Evolutionary conservation across 2,797 vertebrate genomes (phyloP).

Genomic region (Fistularia commersonii): DNA sequence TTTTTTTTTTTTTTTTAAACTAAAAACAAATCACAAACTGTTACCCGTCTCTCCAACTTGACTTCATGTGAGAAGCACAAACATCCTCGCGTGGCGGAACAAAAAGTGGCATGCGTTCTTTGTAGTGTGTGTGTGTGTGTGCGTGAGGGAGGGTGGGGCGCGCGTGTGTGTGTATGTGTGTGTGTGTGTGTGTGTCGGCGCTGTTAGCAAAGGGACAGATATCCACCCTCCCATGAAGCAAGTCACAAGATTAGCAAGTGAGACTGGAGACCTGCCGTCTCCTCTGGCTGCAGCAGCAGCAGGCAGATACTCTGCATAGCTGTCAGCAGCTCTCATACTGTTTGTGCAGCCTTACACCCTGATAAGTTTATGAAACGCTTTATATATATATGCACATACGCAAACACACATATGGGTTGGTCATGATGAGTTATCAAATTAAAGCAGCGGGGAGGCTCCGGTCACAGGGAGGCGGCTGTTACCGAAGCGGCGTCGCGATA

Average conservation of each 20-base stretch:
- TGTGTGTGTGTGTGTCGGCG: slow-evolving; percentile 25
- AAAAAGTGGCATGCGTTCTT: slow-evolving; percentile 16
- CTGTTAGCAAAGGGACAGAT: slow-evolving; percentile 40
- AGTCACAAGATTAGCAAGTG: slow-evolving; percentile 64
- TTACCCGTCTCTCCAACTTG: too few species aligned
- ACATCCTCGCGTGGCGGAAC: slow-evolving; percentile 12
- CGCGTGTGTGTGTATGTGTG: slow-evolving; percentile 7
- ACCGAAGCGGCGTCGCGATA: slow-evolving; percentile 46
- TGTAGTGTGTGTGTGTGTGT: slow-evolving; percentile 10
- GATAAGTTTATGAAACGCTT: slow-evolving; percentile 47
- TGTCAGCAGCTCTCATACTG: slow-evolving; percentile 59
- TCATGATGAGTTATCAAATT: slow-evolving; percentile 62
- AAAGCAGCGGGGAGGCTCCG: slow-evolving; percentile 32
- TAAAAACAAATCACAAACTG: too few species aligned
- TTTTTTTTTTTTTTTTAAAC: too few species aligned
- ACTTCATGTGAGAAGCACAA: neutral
- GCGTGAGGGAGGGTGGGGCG: slow-evolving; percentile 1
- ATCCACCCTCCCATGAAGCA: slow-evolving; percentile 42
- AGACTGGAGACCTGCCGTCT: slow-evolving; percentile 58
- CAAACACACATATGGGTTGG: slow-evolving; percentile 23
- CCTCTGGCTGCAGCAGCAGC: slow-evolving; percentile 51
- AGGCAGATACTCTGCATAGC: slow-evolving; percentile 57
- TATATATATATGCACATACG: slow-evolving; percentile 41
- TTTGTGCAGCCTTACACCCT: slow-evolving; percentile 55
- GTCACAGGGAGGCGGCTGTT: slow-evolving; percentile 45